phyloP scores from a whole-genome alignment of 2,888 invertebrate genomes.

The Branchipolynoe longqiensis region DNA sequence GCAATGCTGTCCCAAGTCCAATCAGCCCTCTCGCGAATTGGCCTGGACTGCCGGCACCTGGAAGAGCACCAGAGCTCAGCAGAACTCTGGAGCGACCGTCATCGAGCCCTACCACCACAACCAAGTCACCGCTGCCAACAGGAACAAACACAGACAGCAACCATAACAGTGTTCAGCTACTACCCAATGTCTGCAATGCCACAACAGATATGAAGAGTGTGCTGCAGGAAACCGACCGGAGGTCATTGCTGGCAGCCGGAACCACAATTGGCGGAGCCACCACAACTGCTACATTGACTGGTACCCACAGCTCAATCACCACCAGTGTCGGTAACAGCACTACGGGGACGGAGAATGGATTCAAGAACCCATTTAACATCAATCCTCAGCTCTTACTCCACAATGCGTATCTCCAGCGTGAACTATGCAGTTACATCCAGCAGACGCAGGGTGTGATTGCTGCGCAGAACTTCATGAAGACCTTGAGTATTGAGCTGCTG shows the following conservation, averaged over 20 bases:
- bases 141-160: not conserved
- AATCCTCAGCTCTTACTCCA: conserved; percentile 31
- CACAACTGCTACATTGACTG: not conserved
- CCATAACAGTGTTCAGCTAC: conserved; percentile 71
- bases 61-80: not conserved
- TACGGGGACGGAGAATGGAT: not conserved
- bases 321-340: not conserved
- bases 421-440: conserved; percentile 63
- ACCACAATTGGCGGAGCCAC: not conserved
- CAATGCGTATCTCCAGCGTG: conserved; percentile 60
- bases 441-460: conserved; percentile 63
- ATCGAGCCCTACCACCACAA: conserved; percentile 22
- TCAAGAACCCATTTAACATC: conserved; percentile 20
- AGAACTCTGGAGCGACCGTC: not conserved
- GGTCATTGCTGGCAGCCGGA: not conserved
- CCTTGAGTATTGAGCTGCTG: conserved; percentile 23
- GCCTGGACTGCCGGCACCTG: not conserved
- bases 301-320: not conserved
- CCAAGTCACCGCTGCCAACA: conserved; percentile 8
- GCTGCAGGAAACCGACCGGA: not conserved
- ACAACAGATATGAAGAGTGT: not conserved
- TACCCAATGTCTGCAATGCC: conserved; percentile 72
- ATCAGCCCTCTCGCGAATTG: conserved; percentile 55
- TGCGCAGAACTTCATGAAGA: conserved; percentile 58
- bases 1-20: conserved; percentile 58